phyloP scores from a whole-genome alignment of 2,113 vertebrate genomes.

The Ancistrus triradiatus region DNA sequence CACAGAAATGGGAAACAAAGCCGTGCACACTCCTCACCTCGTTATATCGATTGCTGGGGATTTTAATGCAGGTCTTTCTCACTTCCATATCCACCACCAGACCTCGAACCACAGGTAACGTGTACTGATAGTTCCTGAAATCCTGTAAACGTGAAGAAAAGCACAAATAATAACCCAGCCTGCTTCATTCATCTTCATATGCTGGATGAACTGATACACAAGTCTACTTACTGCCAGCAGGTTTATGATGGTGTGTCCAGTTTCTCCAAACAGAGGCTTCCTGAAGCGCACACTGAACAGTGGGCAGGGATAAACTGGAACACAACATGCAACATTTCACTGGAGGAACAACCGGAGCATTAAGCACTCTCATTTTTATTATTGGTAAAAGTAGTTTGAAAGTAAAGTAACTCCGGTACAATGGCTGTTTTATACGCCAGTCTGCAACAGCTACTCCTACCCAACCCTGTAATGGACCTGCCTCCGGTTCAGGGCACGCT shows the following conservation, averaged over 20 bases:
- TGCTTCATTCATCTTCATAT: neutral
- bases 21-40: slow-evolving; percentile 85
- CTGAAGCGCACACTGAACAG: slow-evolving; percentile 96
- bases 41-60: slow-evolving; percentile 96
- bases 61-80: slow-evolving; percentile 94
- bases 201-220: neutral
- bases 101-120: slow-evolving; percentile 87
- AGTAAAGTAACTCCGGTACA: too few species aligned
- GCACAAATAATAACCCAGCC: neutral
- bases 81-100: slow-evolving; percentile 98
- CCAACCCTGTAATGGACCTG: too few species aligned
- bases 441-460: too few species aligned
- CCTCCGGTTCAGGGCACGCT: too few species aligned
- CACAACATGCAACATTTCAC: too few species aligned
- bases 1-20: too few species aligned
- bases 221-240: slow-evolving; percentile 85
- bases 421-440: too few species aligned
- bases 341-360: neutral
- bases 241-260: slow-evolving; percentile 98
- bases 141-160: slow-evolving; percentile 65
- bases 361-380: too few species aligned
- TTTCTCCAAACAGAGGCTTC: slow-evolving; percentile 96
- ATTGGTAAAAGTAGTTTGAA: too few species aligned
- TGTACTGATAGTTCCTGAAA: slow-evolving; percentile 98
- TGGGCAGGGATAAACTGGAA: slow-evolving; percentile 92